Conservation (phyloP, 2,888 invertebrate genomes). For the Phortica magna region DNA sequence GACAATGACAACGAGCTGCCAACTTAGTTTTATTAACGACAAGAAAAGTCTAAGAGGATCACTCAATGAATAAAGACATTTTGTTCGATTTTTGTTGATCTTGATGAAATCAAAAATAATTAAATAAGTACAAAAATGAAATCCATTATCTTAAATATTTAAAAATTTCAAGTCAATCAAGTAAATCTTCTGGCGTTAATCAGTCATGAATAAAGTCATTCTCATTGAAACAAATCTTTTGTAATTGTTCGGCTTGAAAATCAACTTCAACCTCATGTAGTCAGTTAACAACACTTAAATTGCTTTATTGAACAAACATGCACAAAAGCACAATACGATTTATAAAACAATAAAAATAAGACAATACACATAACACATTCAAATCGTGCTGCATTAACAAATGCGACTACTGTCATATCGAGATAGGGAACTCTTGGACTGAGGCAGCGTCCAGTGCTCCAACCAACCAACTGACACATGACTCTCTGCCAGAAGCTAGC, state of each 20-base stretch:
- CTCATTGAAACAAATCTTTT: background rate
- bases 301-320: background rate
- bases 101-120: too few species aligned
- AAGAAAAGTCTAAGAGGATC: too few species aligned
- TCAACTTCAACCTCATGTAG: background rate
- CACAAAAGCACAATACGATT: too few species aligned
- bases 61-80: too few species aligned
- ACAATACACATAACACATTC: background rate
- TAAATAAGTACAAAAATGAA: too few species aligned
- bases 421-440: background rate
- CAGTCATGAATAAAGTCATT: background rate
- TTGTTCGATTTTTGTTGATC: too few species aligned
- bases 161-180: background rate
- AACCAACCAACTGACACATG: too few species aligned
- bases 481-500: too few species aligned
- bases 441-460: background rate
- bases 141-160: too few species aligned
- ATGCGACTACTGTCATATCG: background rate
- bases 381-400: background rate
- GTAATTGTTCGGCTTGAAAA: background rate
- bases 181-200: background rate
- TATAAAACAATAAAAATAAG: background rate
- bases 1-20: too few species aligned
- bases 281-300: background rate
- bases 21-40: too few species aligned